Base-by-base conservation (phyloP, 2,888 invertebrate genomes). In the Caenorhabditis sp. region DNA sequence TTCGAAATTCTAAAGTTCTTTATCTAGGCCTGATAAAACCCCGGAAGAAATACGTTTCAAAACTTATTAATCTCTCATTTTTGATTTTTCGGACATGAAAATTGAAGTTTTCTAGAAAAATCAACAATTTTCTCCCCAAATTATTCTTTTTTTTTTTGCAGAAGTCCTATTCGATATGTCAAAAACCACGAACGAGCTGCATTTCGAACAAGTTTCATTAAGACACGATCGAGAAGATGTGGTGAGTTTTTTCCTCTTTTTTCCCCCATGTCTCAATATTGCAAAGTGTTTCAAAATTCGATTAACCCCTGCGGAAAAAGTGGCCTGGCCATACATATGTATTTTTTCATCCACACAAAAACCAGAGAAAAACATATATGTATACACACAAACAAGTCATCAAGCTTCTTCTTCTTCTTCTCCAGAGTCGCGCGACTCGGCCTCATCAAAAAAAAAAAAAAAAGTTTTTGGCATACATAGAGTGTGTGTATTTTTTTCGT, bases 101-200 rank as follows among this genome's bases (percentile, higher is more conserved):
- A 31, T 31, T 31, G 31, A 6, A 31, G 31, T 31, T 31, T 10
- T 31, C 31, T 31, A 4, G 31, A 31, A 31, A 31, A 31, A 31
- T 4, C 4, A 31, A 31, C 31, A 31, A 6, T 31, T 4, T 17
- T 12, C 14, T 17, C 43, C 31, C 4, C 4, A 31, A 31, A 31
- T 31, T 31, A 31, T 6, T 31, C 31, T 31, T 6, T 6, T 66
- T 67, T 61, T 58, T 78, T 79, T 37, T n/a, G n/a, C 79, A 79
- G 79, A 75, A 64, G 63, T 76, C 6, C 77, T 79, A n/a, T 77
- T 77, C 73, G 79, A 79, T 50, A 64, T 76, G 26, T 67, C 79
- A n/a, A 77, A 67, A 54, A 58, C 50, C 17, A 60, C 50, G 21
- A 62, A 68, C 10, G 79, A 77, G 49, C 62, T 72, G 60, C 71